A percentile compares a stretch with the other conserved stretches of the same genome.
These are phyloP conservation scores for Eumacrocentrus americanus DNA, from an alignment of 2,888 invertebrate genomes.

Conservation along the genomic window DNA sequence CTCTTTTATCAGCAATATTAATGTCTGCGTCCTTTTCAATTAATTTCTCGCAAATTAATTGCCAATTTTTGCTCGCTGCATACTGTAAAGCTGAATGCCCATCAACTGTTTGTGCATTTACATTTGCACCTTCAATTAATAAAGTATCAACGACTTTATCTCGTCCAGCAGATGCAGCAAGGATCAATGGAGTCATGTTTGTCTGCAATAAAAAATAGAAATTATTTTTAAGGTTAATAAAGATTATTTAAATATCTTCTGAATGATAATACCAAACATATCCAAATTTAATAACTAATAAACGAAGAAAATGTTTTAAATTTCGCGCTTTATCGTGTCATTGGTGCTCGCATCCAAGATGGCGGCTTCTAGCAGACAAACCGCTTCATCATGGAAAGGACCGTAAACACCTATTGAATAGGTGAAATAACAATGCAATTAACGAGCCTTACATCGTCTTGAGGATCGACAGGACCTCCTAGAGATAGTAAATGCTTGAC, in stretches of 20 bases:
- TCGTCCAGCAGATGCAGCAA: constrained; percentile 81
- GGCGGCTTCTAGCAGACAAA: no score
- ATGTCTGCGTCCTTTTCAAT: constrained; percentile 73
- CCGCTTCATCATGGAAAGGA: not conserved
- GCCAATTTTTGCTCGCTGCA: constrained; percentile 83
- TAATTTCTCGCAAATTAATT: constrained; percentile 71
- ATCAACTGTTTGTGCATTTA: constrained; percentile 74
- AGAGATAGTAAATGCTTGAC: constrained; percentile 72
- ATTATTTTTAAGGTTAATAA: no score
- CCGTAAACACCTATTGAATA: no score
- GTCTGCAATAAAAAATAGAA: constrained; percentile 63
- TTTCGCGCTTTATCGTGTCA: no score
- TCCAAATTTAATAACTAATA: no score
- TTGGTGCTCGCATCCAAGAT: no score
- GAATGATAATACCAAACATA: no score
- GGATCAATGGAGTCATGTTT: constrained; percentile 77
- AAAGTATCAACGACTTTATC: constrained; percentile 71
- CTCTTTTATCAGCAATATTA: constrained; percentile 72
- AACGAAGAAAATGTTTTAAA: no score
- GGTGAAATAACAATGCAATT: constrained; percentile 1
- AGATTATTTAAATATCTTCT: no score
- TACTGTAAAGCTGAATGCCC: constrained; percentile 85
- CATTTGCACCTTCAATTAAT: constrained; percentile 72
- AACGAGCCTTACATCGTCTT: constrained; percentile 69
- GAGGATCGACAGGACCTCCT: constrained; percentile 72